Evolutionary conservation across 2,113 vertebrate species (phyloP).

Genomic region (Acanthochromis polyacanthus): DNA sequence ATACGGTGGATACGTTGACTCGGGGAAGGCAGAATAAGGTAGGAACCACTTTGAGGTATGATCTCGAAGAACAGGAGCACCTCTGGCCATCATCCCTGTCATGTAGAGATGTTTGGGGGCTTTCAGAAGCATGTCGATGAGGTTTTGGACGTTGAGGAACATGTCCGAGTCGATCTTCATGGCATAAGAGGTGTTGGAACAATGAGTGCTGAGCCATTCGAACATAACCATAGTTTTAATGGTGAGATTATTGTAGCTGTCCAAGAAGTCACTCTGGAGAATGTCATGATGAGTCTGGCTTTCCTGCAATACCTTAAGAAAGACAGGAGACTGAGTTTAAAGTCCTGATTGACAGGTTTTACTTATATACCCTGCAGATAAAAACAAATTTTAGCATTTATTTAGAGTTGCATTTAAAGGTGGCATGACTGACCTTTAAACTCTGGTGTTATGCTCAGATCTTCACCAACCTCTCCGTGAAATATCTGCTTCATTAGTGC

Average conservation of each 20-base stretch:
- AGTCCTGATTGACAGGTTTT: neutral
- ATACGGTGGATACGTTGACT: constrained; percentile 36
- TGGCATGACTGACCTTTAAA: too few species aligned
- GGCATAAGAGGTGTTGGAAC: constrained; percentile 74
- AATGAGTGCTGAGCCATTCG: constrained; percentile 81
- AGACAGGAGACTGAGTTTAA: neutral
- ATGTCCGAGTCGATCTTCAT: constrained; percentile 81
- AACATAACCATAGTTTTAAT: constrained; percentile 85
- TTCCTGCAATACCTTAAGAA: constrained; percentile 67
- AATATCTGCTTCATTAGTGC: too few species aligned
- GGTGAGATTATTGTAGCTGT: constrained; percentile 84
- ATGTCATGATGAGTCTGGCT: constrained; percentile 72
- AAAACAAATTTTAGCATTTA: too few species aligned
- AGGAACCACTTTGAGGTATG: constrained; percentile 63
- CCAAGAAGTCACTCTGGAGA: constrained; percentile 83
- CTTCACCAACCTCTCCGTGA: too few species aligned
- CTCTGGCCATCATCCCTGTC: constrained; percentile 31
- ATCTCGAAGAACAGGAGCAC: constrained; percentile 10
- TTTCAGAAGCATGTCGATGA: constrained; percentile 38
- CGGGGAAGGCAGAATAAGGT: constrained; percentile 33
- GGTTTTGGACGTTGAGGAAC: constrained; percentile 81
- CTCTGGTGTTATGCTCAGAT: too few species aligned
- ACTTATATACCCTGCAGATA: too few species aligned
- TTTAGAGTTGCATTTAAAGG: too few species aligned
- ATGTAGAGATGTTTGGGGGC: constrained; percentile 50